Evolutionary conservation across 2,888 invertebrate genomes (phyloP).

Genomic region (Trilocha varians): DNA sequence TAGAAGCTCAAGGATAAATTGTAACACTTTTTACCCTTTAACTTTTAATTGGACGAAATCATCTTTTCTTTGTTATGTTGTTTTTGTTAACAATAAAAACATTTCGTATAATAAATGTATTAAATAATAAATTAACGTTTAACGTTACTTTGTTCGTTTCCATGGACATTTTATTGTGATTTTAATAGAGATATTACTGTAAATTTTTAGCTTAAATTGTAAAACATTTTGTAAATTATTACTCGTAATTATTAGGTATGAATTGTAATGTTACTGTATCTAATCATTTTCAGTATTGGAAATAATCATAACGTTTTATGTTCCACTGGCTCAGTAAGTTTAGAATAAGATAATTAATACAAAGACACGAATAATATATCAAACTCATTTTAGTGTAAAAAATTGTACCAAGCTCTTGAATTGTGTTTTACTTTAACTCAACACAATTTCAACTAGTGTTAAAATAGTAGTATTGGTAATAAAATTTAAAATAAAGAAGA

Average conservation of each 20-base stretch:
- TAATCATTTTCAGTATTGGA: constrained; percentile 17
- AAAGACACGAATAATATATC: constrained; percentile 27
- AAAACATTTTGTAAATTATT: constrained; percentile 33
- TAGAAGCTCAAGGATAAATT: neutral
- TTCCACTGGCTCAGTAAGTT: neutral
- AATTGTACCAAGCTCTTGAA: constrained; percentile 38
- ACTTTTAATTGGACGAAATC: neutral
- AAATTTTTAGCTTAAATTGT: constrained; percentile 24
- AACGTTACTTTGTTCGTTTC: constrained; percentile 27
- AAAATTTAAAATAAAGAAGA: constrained; percentile 52
- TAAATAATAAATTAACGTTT: constrained; percentile 19
- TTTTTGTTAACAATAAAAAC: constrained; percentile 4
- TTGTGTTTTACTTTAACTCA: constrained; percentile 43
- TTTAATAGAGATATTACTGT: constrained; percentile 30
- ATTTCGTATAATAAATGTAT: neutral
- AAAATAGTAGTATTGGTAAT: constrained; percentile 63
- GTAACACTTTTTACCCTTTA: neutral
- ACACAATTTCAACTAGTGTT: constrained; percentile 46
- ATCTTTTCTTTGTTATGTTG: neutral
- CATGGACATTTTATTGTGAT: constrained; percentile 37
- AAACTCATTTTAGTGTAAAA: constrained; percentile 30
- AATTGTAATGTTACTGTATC: constrained; percentile 9
- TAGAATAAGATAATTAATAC: constrained; percentile 1
- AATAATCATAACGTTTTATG: constrained; percentile 7
- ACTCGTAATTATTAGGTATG: neutral